phyloP scores from a whole-genome alignment of 2,888 invertebrate genomes.

The Sminthurinus aureus region DNA sequence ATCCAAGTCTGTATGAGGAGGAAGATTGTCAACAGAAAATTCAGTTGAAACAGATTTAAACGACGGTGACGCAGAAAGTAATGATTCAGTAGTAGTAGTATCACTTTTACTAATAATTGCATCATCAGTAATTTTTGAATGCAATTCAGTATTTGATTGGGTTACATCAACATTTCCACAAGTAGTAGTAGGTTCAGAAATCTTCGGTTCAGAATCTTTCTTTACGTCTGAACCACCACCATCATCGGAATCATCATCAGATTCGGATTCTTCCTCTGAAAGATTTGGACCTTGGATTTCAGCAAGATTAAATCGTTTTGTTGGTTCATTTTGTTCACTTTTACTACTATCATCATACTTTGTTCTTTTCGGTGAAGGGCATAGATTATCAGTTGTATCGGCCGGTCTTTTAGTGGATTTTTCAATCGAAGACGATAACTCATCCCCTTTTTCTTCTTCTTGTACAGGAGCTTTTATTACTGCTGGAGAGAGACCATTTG shows the following conservation, averaged over 20 bases:
- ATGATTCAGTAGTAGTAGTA: neutral
- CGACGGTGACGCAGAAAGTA: neutral
- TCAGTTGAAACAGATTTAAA: neutral
- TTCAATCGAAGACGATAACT: neutral
- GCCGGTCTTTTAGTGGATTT: neutral
- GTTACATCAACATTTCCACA: neutral
- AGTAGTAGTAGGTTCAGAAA: neutral
- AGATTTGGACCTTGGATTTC: slow-evolving; percentile 61
- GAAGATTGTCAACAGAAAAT: slow-evolving; percentile 6
- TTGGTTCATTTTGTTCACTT: slow-evolving; percentile 43
- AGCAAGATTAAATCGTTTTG: slow-evolving; percentile 66
- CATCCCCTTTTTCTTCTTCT: neutral
- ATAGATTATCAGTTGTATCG: neutral
- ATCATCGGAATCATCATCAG: slow-evolving; percentile 7
- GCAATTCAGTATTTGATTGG: neutral
- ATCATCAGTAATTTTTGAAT: neutral
- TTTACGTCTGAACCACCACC: too few relatives aligned
- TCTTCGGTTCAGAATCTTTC: neutral
- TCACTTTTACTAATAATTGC: neutral
- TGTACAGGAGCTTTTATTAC: neutral
- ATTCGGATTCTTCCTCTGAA: slow-evolving; percentile 64
- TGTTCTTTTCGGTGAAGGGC: neutral
- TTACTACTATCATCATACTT: slow-evolving; percentile 19
- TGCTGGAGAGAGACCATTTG: neutral
- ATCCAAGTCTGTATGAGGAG: neutral